These are phyloP conservation scores for Phoenicopterus ruber DNA, from an alignment of 2,113 vertebrate species.

Conservation along the genomic window DNA sequence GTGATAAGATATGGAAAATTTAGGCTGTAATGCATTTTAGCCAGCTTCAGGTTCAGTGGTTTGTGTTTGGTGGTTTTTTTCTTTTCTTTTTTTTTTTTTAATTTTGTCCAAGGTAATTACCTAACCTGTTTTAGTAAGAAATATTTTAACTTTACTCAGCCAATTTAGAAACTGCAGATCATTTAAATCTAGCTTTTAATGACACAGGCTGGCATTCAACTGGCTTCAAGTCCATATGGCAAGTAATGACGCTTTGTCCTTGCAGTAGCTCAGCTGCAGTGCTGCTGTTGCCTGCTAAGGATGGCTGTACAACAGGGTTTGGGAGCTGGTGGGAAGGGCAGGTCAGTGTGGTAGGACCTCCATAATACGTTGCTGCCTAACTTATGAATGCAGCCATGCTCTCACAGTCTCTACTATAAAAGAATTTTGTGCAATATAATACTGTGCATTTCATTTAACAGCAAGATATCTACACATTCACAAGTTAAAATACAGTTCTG, in stretches of 20 bases:
- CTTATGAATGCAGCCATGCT: neutral
- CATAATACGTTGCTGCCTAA: neutral
- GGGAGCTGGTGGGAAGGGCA: neutral
- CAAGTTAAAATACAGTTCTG: neutral
- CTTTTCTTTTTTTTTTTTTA: neutral
- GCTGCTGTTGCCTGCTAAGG: neutral
- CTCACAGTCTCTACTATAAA: neutral
- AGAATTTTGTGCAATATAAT: neutral
- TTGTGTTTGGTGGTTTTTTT: no score
- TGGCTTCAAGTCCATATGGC: neutral
- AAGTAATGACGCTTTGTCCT: neutral
- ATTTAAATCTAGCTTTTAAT: neutral
- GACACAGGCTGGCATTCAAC: neutral
- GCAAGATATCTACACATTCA: neutral
- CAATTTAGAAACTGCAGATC: neutral
- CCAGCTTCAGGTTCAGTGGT: neutral
- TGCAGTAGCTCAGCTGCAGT: neutral
- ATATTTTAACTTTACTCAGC: neutral
- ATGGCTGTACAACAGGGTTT: neutral
- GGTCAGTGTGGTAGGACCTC: neutral
- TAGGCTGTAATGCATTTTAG: neutral
- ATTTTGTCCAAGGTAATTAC: neutral
- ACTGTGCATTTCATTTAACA: neutral
- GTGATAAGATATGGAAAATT: neutral
- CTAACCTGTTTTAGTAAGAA: neutral